Percentiles rank a stretch among this genome's conserved stretches.
Evolutionary conservation across 2,888 invertebrate genomes (phyloP).

Genomic region (Scaptomyza tumidula): DNA sequence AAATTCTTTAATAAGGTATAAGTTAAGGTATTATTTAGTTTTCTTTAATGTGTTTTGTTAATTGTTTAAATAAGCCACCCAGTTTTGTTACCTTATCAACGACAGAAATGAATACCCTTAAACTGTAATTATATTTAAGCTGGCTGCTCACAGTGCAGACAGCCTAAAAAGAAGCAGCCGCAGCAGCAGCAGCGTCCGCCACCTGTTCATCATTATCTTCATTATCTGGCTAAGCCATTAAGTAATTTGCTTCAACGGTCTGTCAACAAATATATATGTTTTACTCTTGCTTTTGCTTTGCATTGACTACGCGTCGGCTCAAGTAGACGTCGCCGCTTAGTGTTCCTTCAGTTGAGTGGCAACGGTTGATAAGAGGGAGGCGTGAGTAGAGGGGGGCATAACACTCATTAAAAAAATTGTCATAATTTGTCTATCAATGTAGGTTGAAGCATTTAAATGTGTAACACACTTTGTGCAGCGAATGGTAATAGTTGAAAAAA

Average conservation of each 20-base stretch:
- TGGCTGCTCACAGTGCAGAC: slow-evolving; percentile 18
- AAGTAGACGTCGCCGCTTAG: slow-evolving; percentile 38
- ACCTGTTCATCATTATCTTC: slow-evolving; percentile 56
- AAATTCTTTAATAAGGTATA: no score
- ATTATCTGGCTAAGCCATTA: slow-evolving; percentile 65
- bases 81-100: neutral
- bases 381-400: neutral
- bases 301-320: slow-evolving; percentile 27
- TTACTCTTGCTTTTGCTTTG: slow-evolving; percentile 20
- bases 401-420: slow-evolving; percentile 65
- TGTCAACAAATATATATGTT: slow-evolving; percentile 62
- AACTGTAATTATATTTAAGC: slow-evolving; percentile 7
- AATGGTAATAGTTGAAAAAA: slow-evolving; percentile 49
- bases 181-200: slow-evolving; percentile 8
- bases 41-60: no score
- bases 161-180: no score
- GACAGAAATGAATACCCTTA: neutral
- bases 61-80: no score
- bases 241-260: slow-evolving; percentile 64
- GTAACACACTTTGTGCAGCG: slow-evolving; percentile 60
- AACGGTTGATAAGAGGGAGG: neutral
- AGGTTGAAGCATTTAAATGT: slow-evolving; percentile 72
- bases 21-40: no score
- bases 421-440: slow-evolving; percentile 65
- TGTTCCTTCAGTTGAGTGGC: slow-evolving; percentile 35